Evolutionary conservation across 2,888 invertebrate species (phyloP), one percentile per base, ranked within the genome.

Genomic region (Lymantria dispar): DNA sequence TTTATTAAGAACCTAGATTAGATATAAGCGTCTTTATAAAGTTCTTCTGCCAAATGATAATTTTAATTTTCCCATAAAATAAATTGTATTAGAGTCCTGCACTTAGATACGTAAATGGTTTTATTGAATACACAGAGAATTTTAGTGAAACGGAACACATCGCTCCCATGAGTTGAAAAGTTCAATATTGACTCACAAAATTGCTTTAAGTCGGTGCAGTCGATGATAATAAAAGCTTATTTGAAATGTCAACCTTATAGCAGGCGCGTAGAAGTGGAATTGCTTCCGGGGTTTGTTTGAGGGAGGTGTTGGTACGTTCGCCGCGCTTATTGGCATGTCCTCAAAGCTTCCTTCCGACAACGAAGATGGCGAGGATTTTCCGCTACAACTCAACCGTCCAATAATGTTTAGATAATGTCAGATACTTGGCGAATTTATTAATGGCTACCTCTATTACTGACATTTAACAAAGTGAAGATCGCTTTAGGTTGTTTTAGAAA

Each of bases 111-210:
- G 54, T 61, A 68, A 68, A 54, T 56, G 62, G 68, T 48, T 53
- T 67, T 59, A 67, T 56, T 54, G 50, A 62, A 56, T 59, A 65
- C 63, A 33, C 68, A 64, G 62, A 61, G 67, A 63, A 78, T 74
- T 75, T 83, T 80, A 82, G 82, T 83, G 75, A 66, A 71, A 70
- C 73, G 76, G 78, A 80, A 83, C 84, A 83, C 87, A 83, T 82
- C 80, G 80, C 72, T 78, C 74, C 76, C 74, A 72, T 76, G 76
- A 82, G 76, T 84, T 85, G 80, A 82, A 83, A 87, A 86, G 80
- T 85, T 80, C 82, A 88, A 89, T 89, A 88, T 90, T 89, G 83
- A 88, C 86, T 82, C 76, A 74, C 82, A 83, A 87, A 89, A 88
- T 90, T 88, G 86, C 86, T 87, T 85, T 86, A 87, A 87, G 84